These are phyloP conservation scores for Solea senegalensis DNA, from an alignment of 2,113 vertebrate genomes.

Conservation along the genomic window DNA sequence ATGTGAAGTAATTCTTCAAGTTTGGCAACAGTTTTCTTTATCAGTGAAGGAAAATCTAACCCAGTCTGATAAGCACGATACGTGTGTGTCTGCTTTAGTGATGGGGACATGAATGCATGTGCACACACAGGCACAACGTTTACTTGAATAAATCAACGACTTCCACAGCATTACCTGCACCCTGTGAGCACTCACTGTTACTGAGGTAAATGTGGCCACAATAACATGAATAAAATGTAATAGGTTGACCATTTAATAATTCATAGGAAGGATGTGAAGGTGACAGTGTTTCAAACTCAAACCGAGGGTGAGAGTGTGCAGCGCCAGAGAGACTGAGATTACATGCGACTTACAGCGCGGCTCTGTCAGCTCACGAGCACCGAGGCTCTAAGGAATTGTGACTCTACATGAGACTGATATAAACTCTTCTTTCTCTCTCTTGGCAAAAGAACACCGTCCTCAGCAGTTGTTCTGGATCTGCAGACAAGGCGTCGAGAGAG, in stretches of 20 bases:
- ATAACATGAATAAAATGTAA: not conserved
- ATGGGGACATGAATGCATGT: not conserved
- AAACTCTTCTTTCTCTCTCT: slow-evolving; percentile 40
- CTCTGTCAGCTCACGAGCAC: slow-evolving; percentile 36
- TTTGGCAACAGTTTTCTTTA: too few species aligned
- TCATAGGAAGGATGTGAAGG: slow-evolving; percentile 13
- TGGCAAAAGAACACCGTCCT: slow-evolving; percentile 36
- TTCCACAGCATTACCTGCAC: not conserved
- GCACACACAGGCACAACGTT: not conserved
- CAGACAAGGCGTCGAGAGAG: slow-evolving; percentile 11
- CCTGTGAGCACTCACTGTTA: not conserved
- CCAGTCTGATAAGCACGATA: too few species aligned
- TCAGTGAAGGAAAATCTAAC: too few species aligned
- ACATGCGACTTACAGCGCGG: slow-evolving; percentile 12
- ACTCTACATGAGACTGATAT: slow-evolving; percentile 29
- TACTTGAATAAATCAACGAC: too few species aligned
- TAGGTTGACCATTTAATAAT: slow-evolving; percentile 13
- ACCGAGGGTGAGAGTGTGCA: slow-evolving; percentile 12
- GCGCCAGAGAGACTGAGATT: slow-evolving; percentile 25
- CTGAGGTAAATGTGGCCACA: not conserved
- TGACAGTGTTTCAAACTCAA: not conserved
- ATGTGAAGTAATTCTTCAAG: too few species aligned
- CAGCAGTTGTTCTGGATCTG: slow-evolving; percentile 16
- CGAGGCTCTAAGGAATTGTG: slow-evolving; percentile 37
- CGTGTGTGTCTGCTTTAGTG: not conserved